These are phyloP conservation scores for Oophaga sylvatica DNA, from an alignment of 2,797 vertebrate genomes.

Conservation along the genomic window DNA sequence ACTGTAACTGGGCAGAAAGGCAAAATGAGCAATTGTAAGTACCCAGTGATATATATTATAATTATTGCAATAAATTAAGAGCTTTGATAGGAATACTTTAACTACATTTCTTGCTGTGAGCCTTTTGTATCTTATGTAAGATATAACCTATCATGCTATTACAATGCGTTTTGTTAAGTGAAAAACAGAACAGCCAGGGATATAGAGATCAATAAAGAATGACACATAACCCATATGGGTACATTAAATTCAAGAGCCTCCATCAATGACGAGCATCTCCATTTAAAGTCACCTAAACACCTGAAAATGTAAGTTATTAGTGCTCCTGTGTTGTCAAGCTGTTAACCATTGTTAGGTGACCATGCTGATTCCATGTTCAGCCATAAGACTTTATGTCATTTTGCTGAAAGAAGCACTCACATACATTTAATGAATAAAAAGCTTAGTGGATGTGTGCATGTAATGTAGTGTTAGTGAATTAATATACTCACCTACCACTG, in stretches of 20 bases:
- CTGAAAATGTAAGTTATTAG: not conserved
- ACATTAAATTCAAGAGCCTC: not conserved
- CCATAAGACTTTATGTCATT: not conserved
- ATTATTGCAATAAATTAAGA: too few species aligned
- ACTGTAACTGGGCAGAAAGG: too few species aligned
- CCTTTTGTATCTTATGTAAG: not conserved
- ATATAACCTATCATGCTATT: not conserved
- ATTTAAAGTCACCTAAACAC: not conserved
- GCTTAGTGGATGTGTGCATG: too few species aligned
- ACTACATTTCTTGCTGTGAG: not conserved
- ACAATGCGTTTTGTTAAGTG: not conserved
- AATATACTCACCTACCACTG: too few species aligned
- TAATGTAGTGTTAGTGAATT: too few species aligned
- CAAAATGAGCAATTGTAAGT: too few species aligned
- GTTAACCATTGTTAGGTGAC: not conserved
- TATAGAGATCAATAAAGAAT: slow-evolving; percentile 1
- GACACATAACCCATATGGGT: not conserved
- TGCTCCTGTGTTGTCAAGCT: not conserved
- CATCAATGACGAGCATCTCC: not conserved
- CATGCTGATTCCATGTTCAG: not conserved
- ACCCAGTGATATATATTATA: too few species aligned
- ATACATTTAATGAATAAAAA: too few species aligned
- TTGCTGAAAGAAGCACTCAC: not conserved
- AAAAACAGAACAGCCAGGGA: not conserved
- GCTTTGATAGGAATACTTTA: not conserved